A percentile compares a stretch with the other conserved stretches of the same genome.
Conservation (phyloP, 2,888 invertebrate genomes). For the Drosophila neotestacea region DNA sequence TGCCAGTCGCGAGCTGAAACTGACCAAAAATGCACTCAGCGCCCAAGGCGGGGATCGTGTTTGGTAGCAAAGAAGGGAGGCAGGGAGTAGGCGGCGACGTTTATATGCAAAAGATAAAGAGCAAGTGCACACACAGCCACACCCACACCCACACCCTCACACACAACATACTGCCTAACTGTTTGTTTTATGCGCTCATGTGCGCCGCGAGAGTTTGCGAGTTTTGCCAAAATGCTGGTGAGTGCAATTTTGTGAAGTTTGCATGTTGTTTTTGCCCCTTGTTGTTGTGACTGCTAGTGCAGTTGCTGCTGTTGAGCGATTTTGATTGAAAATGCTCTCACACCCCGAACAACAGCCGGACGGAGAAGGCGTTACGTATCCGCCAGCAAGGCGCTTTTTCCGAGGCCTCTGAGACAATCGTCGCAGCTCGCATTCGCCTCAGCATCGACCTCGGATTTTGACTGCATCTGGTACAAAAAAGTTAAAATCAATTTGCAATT, state of each 20-base stretch:
- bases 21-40: slow-evolving; percentile 80
- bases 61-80: background rate
- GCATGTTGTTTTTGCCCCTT: slow-evolving; percentile 48
- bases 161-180: slow-evolving; percentile 38
- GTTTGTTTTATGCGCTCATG: slow-evolving; percentile 74
- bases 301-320: slow-evolving; percentile 67
- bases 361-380: slow-evolving; percentile 45
- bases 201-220: slow-evolving; percentile 63
- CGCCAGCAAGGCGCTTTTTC: slow-evolving; percentile 31
- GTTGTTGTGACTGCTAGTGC: slow-evolving; percentile 33
- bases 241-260: slow-evolving; percentile 76
- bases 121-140: slow-evolving; percentile 59
- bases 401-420: slow-evolving; percentile 14
- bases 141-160: slow-evolving; percentile 16
- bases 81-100: slow-evolving; percentile 54
- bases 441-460: background rate
- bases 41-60: slow-evolving; percentile 46
- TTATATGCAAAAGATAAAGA: slow-evolving; percentile 80
- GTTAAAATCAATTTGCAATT: slow-evolving; percentile 53
- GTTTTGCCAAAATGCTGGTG: slow-evolving; percentile 72
- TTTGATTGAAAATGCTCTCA: slow-evolving; percentile 78
- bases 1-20: slow-evolving; percentile 68
- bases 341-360: slow-evolving; percentile 26
- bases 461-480: slow-evolving; percentile 32
- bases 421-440: background rate